phyloP scores from a whole-genome alignment of 2,797 vertebrate species.

The Myotis pilosus region DNA sequence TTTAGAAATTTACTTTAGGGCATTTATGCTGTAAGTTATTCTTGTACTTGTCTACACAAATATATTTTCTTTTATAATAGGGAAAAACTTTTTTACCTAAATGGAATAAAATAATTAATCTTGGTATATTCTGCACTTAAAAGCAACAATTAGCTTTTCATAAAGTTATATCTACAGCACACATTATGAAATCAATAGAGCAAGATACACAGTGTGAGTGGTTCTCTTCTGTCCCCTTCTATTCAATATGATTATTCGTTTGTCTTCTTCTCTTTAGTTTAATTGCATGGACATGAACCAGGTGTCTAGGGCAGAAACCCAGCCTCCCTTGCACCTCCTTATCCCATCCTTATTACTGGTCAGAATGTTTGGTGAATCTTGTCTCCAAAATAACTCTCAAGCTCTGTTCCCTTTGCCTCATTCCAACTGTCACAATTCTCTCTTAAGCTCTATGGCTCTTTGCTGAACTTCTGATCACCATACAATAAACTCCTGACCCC shows the following conservation, averaged over 20 bases:
- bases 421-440: not conserved
- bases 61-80: not conserved
- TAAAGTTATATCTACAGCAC: not conserved
- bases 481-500: not conserved
- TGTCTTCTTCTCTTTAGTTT: not conserved
- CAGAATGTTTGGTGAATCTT: not conserved
- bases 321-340: fast-evolving
- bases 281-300: not conserved
- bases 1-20: not conserved
- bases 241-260: not conserved
- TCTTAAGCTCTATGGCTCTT: not conserved
- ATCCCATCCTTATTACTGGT: not conserved
- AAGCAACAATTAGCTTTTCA: not conserved
- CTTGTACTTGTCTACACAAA: not conserved
- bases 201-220: not conserved
- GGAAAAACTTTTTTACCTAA: not conserved
- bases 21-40: not conserved
- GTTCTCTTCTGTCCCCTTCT: too few species aligned
- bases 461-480: not conserved
- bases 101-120: not conserved
- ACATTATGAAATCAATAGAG: not conserved
- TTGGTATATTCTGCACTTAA: not conserved
- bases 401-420: not conserved
- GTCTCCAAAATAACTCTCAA: not conserved
- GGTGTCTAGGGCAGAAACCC: not conserved